Percentiles rank a stretch among this genome's conserved stretches.
These are phyloP conservation scores for Herpetotheres cachinnans DNA, from an alignment of 2,113 vertebrate genomes.

Conservation along the genomic window DNA sequence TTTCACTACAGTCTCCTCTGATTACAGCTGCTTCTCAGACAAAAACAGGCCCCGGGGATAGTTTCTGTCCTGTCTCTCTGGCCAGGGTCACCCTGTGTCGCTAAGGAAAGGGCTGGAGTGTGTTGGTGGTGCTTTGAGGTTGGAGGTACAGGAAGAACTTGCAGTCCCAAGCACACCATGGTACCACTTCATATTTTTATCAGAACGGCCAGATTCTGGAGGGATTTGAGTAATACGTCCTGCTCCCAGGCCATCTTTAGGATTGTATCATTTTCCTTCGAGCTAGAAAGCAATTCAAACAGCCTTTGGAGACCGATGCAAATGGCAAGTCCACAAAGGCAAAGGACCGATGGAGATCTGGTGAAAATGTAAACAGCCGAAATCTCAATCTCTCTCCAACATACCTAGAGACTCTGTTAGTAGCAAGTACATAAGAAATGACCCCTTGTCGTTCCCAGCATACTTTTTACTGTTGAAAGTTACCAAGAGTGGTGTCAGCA, in stretches of 20 bases:
- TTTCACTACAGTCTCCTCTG: not conserved
- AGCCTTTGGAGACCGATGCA: not conserved
- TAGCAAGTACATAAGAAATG: not conserved
- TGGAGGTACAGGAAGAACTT: not conserved
- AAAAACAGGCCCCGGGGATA: not conserved
- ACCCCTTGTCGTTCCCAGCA: not conserved
- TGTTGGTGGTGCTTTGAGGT: not conserved
- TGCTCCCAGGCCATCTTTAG: not conserved
- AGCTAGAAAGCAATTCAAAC: not conserved
- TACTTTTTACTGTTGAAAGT: not conserved
- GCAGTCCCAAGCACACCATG: not conserved
- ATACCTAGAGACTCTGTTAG: not conserved
- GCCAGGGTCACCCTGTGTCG: rapidly evolving
- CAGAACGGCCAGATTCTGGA: not conserved
- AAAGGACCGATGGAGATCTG: not conserved
- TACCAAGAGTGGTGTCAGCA: not conserved
- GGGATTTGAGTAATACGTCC: not conserved
- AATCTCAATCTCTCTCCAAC: not conserved
- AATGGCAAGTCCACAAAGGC: not conserved
- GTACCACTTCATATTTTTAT: not conserved
- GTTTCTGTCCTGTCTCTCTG: not conserved
- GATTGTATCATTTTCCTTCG: not conserved
- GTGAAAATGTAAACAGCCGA: not conserved
- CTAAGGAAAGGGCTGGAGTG: not conserved
- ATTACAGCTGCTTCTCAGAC: not conserved